phyloP scores from a whole-genome alignment of 1,140 invertebrate genomes.

The Acyrthosiphon pisum region DNA sequence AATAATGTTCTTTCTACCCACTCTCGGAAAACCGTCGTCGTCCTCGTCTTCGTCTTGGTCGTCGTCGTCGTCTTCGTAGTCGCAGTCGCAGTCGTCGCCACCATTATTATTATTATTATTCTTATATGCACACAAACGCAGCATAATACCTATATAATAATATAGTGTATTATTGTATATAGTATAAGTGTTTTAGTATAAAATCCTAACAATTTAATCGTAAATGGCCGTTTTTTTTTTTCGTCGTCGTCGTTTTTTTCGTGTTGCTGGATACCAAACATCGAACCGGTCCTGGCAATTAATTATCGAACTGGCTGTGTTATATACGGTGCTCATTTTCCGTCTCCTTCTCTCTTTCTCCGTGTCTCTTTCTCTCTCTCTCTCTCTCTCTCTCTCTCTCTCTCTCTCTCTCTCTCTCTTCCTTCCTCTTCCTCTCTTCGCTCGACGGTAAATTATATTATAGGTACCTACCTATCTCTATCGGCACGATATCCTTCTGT shows the following conservation, averaged over 20 bases:
- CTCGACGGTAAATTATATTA: not conserved
- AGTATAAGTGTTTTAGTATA: conserved; percentile 39
- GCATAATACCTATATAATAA: not conserved
- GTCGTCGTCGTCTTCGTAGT: not conserved
- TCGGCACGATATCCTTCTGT: too few species aligned
- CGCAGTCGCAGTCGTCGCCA: not conserved
- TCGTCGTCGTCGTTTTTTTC: not conserved
- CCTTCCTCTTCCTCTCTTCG: not conserved
- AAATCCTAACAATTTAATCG: conserved; percentile 44
- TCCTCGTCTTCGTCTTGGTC: not conserved
- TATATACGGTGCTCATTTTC: not conserved
- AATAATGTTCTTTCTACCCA: conserved; percentile 35
- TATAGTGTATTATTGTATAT: not conserved
- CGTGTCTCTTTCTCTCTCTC: not conserved
- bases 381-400: too few species aligned
- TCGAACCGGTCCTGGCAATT: conserved; percentile 50
- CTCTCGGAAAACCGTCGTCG: not conserved
- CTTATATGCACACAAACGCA: not conserved
- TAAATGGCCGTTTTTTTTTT: conserved; percentile 39
- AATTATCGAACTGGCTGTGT: conserved; percentile 45
- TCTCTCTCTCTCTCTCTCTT: not conserved
- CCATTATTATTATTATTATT: not conserved
- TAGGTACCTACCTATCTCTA: too few species aligned
- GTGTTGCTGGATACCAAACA: conserved; percentile 10
- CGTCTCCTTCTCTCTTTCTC: not conserved